phyloP scores from a whole-genome alignment of 2,797 vertebrate species.

The Morus bassanus region DNA sequence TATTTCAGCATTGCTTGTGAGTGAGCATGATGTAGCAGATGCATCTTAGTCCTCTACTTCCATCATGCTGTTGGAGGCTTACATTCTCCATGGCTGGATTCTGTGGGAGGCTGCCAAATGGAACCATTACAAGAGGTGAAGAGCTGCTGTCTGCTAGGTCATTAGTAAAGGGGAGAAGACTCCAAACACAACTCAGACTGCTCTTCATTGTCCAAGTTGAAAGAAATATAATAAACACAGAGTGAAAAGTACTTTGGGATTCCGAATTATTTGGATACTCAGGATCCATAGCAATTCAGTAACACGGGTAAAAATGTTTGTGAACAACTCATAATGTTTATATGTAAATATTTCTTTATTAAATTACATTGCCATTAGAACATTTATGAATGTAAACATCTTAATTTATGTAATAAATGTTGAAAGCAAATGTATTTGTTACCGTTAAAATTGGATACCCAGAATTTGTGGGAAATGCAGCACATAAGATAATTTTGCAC shows the following conservation, averaged over 20 bases:
- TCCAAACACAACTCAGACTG: not conserved
- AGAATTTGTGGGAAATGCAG: not conserved
- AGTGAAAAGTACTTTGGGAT: not conserved
- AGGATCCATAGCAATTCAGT: not conserved
- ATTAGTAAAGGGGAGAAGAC: not conserved
- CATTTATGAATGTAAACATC: not conserved
- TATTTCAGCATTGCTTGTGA: conserved; percentile 44
- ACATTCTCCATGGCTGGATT: not conserved
- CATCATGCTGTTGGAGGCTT: not conserved
- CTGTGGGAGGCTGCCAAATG: not conserved
- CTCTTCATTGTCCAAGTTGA: not conserved
- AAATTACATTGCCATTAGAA: not conserved
- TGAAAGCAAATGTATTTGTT: not conserved
- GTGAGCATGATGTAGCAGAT: not conserved
- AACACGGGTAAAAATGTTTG: not conserved
- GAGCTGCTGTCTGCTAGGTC: not conserved
- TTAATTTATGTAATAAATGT: not conserved
- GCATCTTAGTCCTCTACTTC: not conserved
- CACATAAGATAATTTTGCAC: not conserved
- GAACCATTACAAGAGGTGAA: not conserved
- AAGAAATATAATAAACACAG: not conserved
- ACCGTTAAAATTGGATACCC: not conserved
- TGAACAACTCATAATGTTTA: not conserved
- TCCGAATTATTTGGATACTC: not conserved
- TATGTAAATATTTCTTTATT: not conserved